Evolutionary conservation across 2,797 vertebrate genomes (phyloP), one percentile per base, ranked within the genome.

Genomic region (Rhinophrynus dorsalis): DNA sequence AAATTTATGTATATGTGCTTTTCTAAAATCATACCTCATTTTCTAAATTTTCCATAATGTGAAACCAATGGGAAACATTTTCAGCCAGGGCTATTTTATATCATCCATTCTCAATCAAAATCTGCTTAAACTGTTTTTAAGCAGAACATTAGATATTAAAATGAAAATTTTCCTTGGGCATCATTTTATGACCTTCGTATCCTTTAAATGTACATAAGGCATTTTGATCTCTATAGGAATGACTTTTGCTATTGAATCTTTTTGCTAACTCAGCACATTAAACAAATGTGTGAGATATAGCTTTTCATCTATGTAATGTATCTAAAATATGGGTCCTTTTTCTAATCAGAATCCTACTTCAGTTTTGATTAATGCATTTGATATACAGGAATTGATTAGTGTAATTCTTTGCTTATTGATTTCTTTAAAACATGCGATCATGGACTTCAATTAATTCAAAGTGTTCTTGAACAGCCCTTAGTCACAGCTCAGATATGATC

Each of bases 241-340:
- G 50, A 26, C n/a, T 59, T 32, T 42, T 30, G 35, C 30, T 48
- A 9, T 56, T 23, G 6, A 55, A 26, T 15, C 21, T 35, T 44
- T 73, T 30, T 73, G 55, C 70, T 54, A 60, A 37, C 67, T 79
- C 64, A 24, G 30, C 17, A 74, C 75, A 67, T 68, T 73, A 81
- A 42, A 62, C 26, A 78, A 72, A 8, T 42, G 17, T 42, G 17
- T 75, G 59, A 77, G 45, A 59, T 67, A 74, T 45, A 72, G 18
- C n/a, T 74, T 63, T 72, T 79, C 45, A 68, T 77, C 61, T 15
- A 1, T 61, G n/a, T 33, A 73, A 45, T 76, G 79, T 78, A 80
- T 44, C 20, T 78, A 54, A 76, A 52, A 81, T 71, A 30, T 79
- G 21, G 76, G 1, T 12, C 54, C 76, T 55, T 32, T n/a, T 13